These are phyloP conservation scores for Cotesia glomerata DNA, from an alignment of 1,140 invertebrate genomes.

Conservation along the genomic window DNA sequence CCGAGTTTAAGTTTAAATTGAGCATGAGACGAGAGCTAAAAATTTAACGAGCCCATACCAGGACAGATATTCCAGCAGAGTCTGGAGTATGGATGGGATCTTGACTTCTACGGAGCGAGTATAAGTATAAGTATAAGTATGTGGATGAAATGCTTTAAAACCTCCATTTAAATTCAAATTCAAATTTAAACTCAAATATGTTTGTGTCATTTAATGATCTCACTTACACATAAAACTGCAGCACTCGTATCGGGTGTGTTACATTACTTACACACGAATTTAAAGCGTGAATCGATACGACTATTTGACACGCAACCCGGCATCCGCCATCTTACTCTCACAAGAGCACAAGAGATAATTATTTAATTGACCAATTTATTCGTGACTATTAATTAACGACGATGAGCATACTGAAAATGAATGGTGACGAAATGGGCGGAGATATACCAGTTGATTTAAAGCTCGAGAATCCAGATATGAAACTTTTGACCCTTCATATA, in stretches of 20 bases:
- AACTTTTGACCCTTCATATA: slow-evolving; percentile 1
- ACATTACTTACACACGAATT: not conserved
- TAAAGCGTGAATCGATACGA: not conserved
- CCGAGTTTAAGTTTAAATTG: too few relatives aligned
- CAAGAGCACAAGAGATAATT: slow-evolving; percentile 10
- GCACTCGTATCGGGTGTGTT: too few relatives aligned
- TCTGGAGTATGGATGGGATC: too few relatives aligned
- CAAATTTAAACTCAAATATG: not conserved
- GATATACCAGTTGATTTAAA: slow-evolving; percentile 12
- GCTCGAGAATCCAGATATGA: not conserved
- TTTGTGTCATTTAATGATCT: not conserved
- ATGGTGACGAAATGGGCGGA: slow-evolving; percentile 27
- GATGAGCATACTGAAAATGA: slow-evolving; percentile 12
- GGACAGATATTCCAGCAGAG: too few relatives aligned
- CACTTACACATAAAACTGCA: too few relatives aligned
- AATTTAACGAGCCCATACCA: too few relatives aligned
- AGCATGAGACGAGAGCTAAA: too few relatives aligned
- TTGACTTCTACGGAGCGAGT: too few relatives aligned
- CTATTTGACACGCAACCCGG: not conserved
- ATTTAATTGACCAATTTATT: slow-evolving; percentile 34
- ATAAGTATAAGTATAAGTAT: too few relatives aligned
- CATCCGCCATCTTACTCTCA: not conserved
- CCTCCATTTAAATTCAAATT: too few relatives aligned
- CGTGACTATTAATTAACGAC: slow-evolving; percentile 29
- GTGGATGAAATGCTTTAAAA: too few relatives aligned